Percentiles rank a stretch among this genome's conserved stretches.
Conservation (phyloP, 1,140 invertebrate species). For the Calliphora vicina region DNA sequence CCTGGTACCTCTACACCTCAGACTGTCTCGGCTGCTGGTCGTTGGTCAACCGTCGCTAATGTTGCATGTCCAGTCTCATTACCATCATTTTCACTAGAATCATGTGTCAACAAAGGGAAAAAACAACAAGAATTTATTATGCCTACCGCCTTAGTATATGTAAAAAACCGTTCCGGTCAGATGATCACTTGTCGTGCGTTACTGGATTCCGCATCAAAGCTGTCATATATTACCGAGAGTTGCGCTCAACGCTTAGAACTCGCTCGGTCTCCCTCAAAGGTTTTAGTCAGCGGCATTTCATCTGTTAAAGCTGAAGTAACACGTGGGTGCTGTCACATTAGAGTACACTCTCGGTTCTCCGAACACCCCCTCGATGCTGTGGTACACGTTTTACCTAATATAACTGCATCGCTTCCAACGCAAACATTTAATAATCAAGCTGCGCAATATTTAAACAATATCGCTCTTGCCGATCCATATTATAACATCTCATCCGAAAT, state of each 20-base stretch:
- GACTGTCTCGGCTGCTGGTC: background rate
- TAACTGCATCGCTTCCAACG: constrained; percentile 15
- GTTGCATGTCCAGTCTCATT: background rate
- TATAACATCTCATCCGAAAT: no score
- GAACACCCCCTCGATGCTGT: background rate
- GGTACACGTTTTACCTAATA: constrained; percentile 1
- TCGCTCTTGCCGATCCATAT: no score
- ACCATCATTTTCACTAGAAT: no score
- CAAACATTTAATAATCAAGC: no score
- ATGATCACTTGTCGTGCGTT: background rate
- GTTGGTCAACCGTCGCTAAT: background rate
- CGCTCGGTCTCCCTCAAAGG: background rate
- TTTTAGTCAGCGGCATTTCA: constrained; percentile 16
- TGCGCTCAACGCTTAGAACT: constrained; percentile 18
- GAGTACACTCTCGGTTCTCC: background rate
- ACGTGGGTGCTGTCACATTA: background rate
- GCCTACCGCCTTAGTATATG: background rate
- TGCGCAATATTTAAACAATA: no score
- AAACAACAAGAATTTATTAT: background rate
- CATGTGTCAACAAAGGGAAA: background rate
- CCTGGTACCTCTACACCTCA: background rate
- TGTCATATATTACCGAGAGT: constrained; percentile 35
- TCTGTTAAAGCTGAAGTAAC: constrained; percentile 10
- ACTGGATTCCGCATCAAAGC: constrained; percentile 28
- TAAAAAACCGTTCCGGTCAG: background rate